phyloP scores from a whole-genome alignment of 2,888 invertebrate species.

The Mallateleia sp. region DNA sequence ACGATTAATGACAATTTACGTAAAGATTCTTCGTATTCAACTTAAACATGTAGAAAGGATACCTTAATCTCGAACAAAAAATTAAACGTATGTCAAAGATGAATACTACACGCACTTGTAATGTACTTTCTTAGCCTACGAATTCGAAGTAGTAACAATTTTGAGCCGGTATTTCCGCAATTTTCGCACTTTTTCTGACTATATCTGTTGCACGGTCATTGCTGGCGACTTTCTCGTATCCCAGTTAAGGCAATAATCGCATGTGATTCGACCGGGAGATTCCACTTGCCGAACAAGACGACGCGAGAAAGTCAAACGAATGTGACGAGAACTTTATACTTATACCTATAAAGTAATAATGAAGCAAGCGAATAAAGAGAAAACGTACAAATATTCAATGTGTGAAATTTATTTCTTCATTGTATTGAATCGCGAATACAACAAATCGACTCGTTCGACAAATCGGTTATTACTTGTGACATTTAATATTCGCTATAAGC shows the following conservation, averaged over 20 bases:
- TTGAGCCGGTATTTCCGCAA: constrained; percentile 63
- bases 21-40: no score
- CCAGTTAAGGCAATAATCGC: constrained; percentile 75
- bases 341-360: constrained; percentile 49
- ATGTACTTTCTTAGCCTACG: no score
- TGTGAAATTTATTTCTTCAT: constrained; percentile 25
- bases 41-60: no score
- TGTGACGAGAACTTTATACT: constrained; percentile 73
- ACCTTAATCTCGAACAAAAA: no score
- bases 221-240: constrained; percentile 69
- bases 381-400: constrained; percentile 40
- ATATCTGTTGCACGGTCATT: constrained; percentile 72
- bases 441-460: no score
- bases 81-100: no score
- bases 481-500: constrained; percentile 12
- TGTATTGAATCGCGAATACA: no score
- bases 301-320: constrained; percentile 77
- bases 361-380: constrained; percentile 45
- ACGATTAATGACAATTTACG: no score
- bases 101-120: no score
- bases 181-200: constrained; percentile 67
- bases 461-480: constrained; percentile 9
- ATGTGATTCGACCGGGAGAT: constrained; percentile 71
- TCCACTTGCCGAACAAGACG: constrained; percentile 75
- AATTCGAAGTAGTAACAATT: no score